phyloP scores from a whole-genome alignment of 2,113 vertebrate species.

The Acinonyx jubatus region DNA sequence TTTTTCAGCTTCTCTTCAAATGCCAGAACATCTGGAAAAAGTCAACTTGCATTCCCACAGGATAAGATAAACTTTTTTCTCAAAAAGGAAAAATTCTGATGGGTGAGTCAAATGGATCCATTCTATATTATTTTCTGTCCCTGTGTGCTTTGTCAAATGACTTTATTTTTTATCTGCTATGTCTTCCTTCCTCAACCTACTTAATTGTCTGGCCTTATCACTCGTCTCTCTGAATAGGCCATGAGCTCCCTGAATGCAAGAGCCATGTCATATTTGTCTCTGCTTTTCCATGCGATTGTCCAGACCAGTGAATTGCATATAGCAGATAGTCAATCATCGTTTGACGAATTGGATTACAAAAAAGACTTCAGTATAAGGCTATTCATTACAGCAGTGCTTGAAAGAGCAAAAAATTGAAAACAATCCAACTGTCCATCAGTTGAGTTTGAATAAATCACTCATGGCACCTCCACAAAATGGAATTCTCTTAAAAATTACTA shows the following conservation, averaged over 20 bases:
- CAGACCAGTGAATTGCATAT: not conserved
- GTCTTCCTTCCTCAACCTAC: not conserved
- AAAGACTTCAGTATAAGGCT: conserved; percentile 45
- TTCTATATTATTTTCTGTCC: not conserved
- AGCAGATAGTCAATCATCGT: conserved; percentile 41
- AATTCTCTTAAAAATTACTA: not conserved
- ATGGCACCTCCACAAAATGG: not conserved
- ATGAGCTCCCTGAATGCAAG: not conserved
- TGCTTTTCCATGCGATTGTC: not conserved
- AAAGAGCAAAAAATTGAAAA: conserved; percentile 45
- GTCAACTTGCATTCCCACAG: not conserved
- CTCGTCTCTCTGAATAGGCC: not conserved
- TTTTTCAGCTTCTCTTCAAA: conserved; percentile 18
- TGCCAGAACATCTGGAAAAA: not conserved
- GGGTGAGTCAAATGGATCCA: not conserved
- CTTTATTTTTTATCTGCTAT: not conserved
- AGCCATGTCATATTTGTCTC: not conserved
- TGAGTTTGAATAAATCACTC: conserved; percentile 50
- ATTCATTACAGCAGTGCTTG: conserved; percentile 9
- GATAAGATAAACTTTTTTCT: not conserved
- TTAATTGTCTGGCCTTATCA: not conserved
- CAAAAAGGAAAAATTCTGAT: not conserved
- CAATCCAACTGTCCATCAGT: not conserved
- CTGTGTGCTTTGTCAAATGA: not conserved
- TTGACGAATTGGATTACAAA: not conserved